Percentiles rank a stretch among this genome's conserved stretches.
Conservation (phyloP, 2,888 invertebrate species). For the Acleris sparsana region DNA sequence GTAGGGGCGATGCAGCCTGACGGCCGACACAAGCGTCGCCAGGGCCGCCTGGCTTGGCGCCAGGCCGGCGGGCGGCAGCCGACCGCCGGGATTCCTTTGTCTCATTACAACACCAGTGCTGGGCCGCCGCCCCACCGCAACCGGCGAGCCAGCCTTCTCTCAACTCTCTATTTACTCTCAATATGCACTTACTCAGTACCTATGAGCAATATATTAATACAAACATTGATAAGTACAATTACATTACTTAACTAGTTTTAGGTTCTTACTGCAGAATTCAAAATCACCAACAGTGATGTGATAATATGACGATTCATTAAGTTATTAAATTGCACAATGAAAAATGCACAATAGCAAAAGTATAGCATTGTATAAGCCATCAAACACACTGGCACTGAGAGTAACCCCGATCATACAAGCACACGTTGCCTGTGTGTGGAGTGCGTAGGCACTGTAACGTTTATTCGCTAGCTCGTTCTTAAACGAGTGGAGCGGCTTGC, state of each 20-base stretch:
- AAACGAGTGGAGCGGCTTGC: constrained; percentile 70
- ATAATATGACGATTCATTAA: no score
- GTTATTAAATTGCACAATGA: background rate
- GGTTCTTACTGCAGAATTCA: no score
- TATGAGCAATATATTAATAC: constrained; percentile 1
- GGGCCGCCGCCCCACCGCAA: constrained; percentile 43
- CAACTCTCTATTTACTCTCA: constrained; percentile 17
- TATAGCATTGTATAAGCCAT: constrained; percentile 39
- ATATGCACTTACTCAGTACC: constrained; percentile 12
- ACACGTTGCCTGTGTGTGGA: constrained; percentile 52
- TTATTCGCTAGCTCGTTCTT: constrained; percentile 73
- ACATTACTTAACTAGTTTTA: no score
- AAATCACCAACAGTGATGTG: no score
- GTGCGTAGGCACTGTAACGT: constrained; percentile 61
- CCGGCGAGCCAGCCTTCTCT: constrained; percentile 27
- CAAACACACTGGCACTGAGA: constrained; percentile 45
- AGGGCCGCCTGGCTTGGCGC: constrained; percentile 82
- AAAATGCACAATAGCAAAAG: background rate
- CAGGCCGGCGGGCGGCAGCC: constrained; percentile 82
- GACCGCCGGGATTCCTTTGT: constrained; percentile 82
- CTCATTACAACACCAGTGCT: constrained; percentile 67
- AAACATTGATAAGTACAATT: background rate
- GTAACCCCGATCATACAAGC: constrained; percentile 39
- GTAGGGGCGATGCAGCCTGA: constrained; percentile 53
- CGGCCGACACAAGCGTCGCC: constrained; percentile 70